These are phyloP conservation scores for Diadegma fenestrale DNA, from an alignment of 2,888 invertebrate genomes.

Conservation along the genomic window DNA sequence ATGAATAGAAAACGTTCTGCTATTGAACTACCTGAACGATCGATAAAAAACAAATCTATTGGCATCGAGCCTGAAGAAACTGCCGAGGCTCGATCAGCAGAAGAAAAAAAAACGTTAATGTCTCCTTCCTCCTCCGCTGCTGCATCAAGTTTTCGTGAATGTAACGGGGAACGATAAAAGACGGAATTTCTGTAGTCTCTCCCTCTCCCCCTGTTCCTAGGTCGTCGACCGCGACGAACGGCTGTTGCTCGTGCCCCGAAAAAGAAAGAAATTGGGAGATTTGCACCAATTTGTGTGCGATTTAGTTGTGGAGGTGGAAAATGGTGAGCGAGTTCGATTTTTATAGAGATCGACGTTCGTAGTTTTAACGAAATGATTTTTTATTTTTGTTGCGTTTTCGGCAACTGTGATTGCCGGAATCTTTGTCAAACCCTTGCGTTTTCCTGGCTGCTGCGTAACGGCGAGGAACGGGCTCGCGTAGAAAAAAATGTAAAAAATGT, in stretches of 20 bases:
- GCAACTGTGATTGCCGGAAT: background rate
- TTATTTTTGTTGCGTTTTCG: no score
- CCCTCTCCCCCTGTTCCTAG: background rate
- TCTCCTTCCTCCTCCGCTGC: background rate
- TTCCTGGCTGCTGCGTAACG: background rate
- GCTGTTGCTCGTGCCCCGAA: slow-evolving; percentile 1
- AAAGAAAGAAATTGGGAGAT: background rate
- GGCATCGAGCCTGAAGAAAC: background rate
- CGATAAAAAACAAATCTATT: background rate
- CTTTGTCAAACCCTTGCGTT: background rate
- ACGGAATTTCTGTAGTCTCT: background rate
- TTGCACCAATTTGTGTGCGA: no score
- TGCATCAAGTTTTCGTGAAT: slow-evolving; percentile 8
- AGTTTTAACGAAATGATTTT: no score
- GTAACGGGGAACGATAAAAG: slow-evolving; percentile 13
- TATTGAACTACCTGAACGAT: no score
- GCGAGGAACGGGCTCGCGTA: slow-evolving; percentile 40
- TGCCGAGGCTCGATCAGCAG: background rate
- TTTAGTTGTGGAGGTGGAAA: no score
- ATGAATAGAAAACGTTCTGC: no score
- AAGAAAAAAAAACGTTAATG: background rate
- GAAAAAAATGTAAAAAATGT: slow-evolving; percentile 74
- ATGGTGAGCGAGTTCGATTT: no score
- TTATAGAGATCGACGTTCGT: no score
- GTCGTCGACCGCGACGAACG: slow-evolving; percentile 56